Percentiles rank a stretch among this genome's conserved stretches.
Conservation (phyloP, 1,140 invertebrate genomes). For the Pseudachorutes palmiensis region DNA sequence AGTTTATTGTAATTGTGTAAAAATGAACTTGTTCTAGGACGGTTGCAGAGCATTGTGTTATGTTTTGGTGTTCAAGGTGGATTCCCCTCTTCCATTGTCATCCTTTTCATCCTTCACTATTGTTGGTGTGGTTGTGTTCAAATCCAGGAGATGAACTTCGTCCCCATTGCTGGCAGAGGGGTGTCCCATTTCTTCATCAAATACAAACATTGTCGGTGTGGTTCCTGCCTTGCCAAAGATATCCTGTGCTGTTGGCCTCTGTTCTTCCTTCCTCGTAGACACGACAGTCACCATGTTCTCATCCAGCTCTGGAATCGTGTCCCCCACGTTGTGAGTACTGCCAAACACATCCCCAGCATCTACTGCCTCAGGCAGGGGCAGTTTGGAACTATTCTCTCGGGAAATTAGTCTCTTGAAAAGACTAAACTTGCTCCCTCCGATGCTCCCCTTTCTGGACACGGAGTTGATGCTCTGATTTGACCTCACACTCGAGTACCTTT, state of each 20-base stretch:
- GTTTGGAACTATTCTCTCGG: neutral
- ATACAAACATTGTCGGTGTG: slow-evolving; percentile 2
- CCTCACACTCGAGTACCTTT: neutral
- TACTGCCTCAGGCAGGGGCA: too few relatives aligned
- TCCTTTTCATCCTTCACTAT: too few relatives aligned
- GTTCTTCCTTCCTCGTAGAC: neutral
- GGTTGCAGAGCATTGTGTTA: too few relatives aligned
- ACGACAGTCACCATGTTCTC: slow-evolving; percentile 6
- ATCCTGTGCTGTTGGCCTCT: slow-evolving; percentile 4
- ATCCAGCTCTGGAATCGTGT: slow-evolving; percentile 4
- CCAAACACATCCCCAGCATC: neutral
- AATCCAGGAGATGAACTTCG: neutral
- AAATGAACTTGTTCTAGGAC: too few relatives aligned
- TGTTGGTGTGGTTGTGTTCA: too few relatives aligned
- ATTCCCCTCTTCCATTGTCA: too few relatives aligned
- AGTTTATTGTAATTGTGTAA: too few relatives aligned
- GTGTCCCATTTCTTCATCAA: slow-evolving; percentile 8
- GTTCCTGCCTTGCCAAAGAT: slow-evolving; percentile 4
- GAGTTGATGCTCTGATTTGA: neutral
- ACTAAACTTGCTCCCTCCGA: neutral
- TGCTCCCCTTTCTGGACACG: neutral
- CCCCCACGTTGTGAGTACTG: neutral
- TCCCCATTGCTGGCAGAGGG: neutral
- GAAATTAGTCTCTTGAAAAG: slow-evolving; percentile 8
- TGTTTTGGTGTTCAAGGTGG: too few relatives aligned